phyloP scores from a whole-genome alignment of 2,888 invertebrate species.

The Luffia ferchaultella region DNA sequence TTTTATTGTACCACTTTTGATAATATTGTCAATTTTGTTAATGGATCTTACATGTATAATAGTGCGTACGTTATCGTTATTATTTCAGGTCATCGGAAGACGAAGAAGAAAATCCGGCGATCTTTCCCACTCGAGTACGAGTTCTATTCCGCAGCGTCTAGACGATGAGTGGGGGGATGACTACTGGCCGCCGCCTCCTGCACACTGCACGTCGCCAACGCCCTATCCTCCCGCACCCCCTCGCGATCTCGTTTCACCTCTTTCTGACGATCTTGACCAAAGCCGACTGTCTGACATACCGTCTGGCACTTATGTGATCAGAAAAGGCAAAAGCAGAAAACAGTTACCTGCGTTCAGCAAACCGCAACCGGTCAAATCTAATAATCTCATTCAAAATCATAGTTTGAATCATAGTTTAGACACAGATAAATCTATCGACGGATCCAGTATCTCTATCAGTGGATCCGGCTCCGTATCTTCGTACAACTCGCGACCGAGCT shows the following conservation, averaged over 20 bases:
- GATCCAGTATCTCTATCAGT: constrained; percentile 57
- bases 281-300: constrained; percentile 41
- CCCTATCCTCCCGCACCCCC: constrained; percentile 38
- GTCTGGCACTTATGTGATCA: constrained; percentile 82
- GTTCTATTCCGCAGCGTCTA: constrained; percentile 74
- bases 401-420: constrained; percentile 54
- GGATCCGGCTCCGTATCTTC: constrained; percentile 64
- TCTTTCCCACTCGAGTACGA: constrained; percentile 72
- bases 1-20: too few relatives aligned
- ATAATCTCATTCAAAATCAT: constrained; percentile 47
- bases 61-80: too few relatives aligned
- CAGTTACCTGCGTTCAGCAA: constrained; percentile 68
- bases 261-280: constrained; percentile 55
- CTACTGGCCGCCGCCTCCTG: constrained; percentile 79
- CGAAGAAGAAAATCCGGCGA: constrained; percentile 65
- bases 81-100: constrained; percentile 62
- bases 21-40: too few relatives aligned
- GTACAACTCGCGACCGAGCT: constrained; percentile 69
- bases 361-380: constrained; percentile 53
- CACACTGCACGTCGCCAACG: constrained; percentile 69
- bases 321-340: constrained; percentile 76
- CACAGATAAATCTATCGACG: constrained; percentile 55
- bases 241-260: constrained; percentile 67
- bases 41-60: too few relatives aligned
- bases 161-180: constrained; percentile 68